Conservation (phyloP, 2,113 vertebrate genomes). For the Ailurus styani region DNA sequence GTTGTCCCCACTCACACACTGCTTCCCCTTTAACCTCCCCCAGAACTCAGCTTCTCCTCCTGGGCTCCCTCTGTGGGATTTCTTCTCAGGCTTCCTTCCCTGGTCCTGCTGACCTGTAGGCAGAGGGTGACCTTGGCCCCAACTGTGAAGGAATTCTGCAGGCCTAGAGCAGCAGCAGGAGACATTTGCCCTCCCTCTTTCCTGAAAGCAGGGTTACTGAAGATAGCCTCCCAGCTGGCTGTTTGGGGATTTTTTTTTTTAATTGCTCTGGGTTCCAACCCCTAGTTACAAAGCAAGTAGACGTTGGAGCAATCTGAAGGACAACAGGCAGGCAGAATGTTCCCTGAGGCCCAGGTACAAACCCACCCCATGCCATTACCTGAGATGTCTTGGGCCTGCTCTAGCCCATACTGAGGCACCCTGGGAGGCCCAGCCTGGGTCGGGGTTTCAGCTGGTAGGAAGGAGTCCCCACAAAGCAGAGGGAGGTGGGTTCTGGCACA, state of each 20-base stretch:
- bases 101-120: not conserved
- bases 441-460: rapidly evolving
- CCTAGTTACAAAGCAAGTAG: not conserved
- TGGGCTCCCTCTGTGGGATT: not conserved
- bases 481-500: no score
- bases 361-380: not conserved
- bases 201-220: not conserved
- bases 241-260: not conserved
- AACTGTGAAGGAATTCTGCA: not conserved
- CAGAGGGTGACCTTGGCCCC: not conserved
- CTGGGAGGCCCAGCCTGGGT: not conserved
- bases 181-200: no score
- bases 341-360: not conserved
- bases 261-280: not conserved
- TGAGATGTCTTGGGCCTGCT: not conserved
- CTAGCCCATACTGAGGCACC: not conserved
- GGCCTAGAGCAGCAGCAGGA: not conserved
- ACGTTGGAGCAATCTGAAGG: not conserved
- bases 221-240: not conserved
- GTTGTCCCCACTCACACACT: not conserved
- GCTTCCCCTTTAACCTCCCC: not conserved
- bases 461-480: not conserved
- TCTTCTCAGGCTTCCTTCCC: not conserved
- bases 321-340: not conserved
- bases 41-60: not conserved